Conservation (phyloP, 2,888 invertebrate genomes). For the Carterocephalus palaemon region DNA sequence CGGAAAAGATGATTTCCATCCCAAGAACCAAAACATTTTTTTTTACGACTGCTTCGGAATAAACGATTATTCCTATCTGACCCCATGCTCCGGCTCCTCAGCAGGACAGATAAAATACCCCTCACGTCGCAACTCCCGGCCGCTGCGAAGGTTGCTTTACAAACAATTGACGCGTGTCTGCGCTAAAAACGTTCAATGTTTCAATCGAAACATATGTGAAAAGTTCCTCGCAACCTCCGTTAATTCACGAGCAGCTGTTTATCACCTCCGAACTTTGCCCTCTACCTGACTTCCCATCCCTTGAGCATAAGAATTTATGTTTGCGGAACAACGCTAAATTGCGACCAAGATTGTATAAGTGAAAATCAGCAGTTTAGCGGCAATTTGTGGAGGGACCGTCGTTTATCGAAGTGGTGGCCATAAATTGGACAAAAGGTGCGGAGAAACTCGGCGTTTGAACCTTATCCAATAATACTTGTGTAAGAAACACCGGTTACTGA, state of each 20-base stretch:
- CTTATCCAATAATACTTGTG: constrained; percentile 8
- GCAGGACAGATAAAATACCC: too few relatives aligned
- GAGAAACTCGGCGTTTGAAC: constrained; percentile 2
- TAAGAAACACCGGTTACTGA: too few relatives aligned
- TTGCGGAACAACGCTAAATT: constrained; percentile 28
- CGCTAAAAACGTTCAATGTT: too few relatives aligned
- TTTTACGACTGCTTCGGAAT: too few relatives aligned
- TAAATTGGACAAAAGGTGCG: constrained; percentile 21
- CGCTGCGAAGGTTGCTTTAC: too few relatives aligned
- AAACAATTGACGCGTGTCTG: too few relatives aligned
- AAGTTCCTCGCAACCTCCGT: not conserved
- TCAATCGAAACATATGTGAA: too few relatives aligned
- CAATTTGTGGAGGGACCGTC: constrained; percentile 20
- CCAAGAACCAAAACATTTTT: too few relatives aligned
- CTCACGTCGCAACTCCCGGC: too few relatives aligned
- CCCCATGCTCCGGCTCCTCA: too few relatives aligned
- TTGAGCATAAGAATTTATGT: constrained; percentile 27
- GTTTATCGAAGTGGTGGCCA: constrained; percentile 14
- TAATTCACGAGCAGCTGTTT: not conserved
- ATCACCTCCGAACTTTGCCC: constrained; percentile 10
- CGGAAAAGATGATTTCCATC: too few relatives aligned
- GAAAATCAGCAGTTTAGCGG: constrained; percentile 24
- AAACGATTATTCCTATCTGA: too few relatives aligned
- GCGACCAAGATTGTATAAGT: constrained; percentile 23
- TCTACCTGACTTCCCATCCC: constrained; percentile 1